Evolutionary conservation across 2,113 vertebrate species (phyloP).

Genomic region (Egretta garzetta): DNA sequence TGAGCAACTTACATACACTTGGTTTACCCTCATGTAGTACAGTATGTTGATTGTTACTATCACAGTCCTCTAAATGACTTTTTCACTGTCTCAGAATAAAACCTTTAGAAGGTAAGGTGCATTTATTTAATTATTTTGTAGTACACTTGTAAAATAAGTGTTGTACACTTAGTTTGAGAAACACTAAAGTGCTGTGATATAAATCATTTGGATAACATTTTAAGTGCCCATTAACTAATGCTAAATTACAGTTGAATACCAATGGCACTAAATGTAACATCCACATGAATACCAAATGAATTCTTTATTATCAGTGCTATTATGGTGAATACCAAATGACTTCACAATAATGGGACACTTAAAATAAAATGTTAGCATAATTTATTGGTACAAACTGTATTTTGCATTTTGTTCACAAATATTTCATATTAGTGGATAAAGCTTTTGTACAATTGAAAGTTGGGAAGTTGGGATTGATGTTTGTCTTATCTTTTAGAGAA

Average conservation of each 20-base stretch:
- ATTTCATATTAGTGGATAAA: constrained; percentile 5
- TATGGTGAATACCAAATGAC: constrained; percentile 66
- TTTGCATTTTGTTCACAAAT: constrained; percentile 65
- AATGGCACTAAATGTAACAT: constrained; percentile 66
- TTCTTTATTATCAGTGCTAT: constrained; percentile 74
- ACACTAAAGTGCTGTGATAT: constrained; percentile 60
- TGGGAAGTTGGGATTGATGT: not conserved
- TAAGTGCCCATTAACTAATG: constrained; percentile 80
- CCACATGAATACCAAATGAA: constrained; percentile 75
- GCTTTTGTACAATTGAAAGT: not conserved
- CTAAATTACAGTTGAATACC: constrained; percentile 76
- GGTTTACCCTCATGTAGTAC: constrained; percentile 52
- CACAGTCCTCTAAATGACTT: constrained; percentile 73
- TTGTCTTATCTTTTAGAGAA: constrained; percentile 3
- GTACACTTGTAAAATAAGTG: constrained; percentile 72
- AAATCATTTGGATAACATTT: constrained; percentile 76
- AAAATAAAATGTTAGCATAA: constrained; percentile 66
- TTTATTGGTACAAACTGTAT: constrained; percentile 60
- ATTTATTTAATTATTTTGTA: constrained; percentile 75
- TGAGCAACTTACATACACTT: constrained; percentile 40
- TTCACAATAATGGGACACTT: constrained; percentile 74
- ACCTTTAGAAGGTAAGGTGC: constrained; percentile 80
- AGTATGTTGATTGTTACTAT: constrained; percentile 65
- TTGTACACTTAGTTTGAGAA: constrained; percentile 74
- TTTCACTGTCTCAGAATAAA: constrained; percentile 73